A percentile compares a stretch with the other conserved stretches of the same genome.
Conservation (phyloP, 2,113 vertebrate species). For the Ageneiosus marmoratus region DNA sequence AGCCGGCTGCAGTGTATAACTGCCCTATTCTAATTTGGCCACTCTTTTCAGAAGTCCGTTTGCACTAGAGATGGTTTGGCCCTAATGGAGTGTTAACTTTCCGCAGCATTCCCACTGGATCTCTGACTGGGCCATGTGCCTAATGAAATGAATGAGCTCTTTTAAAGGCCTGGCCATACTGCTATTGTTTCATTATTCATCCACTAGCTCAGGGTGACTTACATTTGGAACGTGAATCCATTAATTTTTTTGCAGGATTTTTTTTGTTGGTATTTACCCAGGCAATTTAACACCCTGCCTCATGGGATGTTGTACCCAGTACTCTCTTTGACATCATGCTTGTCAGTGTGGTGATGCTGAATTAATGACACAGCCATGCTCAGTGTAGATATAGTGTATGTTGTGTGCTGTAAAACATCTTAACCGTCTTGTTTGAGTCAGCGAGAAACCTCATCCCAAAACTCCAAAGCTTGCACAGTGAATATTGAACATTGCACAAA, state of each 20-base stretch:
- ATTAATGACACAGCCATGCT: constrained; percentile 25
- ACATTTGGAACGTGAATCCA: constrained; percentile 36
- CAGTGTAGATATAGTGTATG: constrained; percentile 1
- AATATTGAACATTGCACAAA: constrained; percentile 26
- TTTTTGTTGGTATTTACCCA: constrained; percentile 24
- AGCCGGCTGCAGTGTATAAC: constrained; percentile 14
- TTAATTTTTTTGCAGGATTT: constrained; percentile 23
- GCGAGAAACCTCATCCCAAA: background rate
- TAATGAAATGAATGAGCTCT: constrained; percentile 51
- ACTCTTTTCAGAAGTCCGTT: constrained; percentile 13
- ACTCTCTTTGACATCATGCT: constrained; percentile 3
- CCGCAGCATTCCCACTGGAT: constrained; percentile 21
- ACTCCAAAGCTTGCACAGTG: background rate
- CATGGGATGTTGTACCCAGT: constrained; percentile 22
- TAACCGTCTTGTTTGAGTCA: background rate
- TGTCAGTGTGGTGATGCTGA: constrained; percentile 30
- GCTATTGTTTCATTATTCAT: constrained; percentile 44
- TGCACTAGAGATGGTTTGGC: constrained; percentile 25
- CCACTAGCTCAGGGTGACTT: constrained; percentile 45
- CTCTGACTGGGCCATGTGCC: constrained; percentile 19
- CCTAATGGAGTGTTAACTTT: constrained; percentile 47
- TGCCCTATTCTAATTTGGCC: constrained; percentile 33
- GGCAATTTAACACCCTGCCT: constrained; percentile 20
- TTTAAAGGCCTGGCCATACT: constrained; percentile 7
- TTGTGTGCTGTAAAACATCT: constrained; percentile 18